These are phyloP conservation scores for Volucella inflata DNA, from an alignment of 2,888 invertebrate species.

Conservation along the genomic window DNA sequence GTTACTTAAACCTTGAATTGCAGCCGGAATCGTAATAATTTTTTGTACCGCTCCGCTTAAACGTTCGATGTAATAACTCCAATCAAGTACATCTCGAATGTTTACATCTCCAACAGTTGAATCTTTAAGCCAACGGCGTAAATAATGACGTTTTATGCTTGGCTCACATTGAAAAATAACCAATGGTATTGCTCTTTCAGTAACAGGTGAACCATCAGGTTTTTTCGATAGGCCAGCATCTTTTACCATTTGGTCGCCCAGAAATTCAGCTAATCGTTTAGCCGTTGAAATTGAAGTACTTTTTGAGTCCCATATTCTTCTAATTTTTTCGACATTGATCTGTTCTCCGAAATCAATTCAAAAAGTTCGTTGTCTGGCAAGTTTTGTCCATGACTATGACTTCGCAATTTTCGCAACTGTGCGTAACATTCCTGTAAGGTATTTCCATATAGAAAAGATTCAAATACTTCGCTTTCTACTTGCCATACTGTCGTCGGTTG, in stretches of 20 bases:
- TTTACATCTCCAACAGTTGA: conserved; percentile 91
- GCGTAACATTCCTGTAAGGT: conserved; percentile 96
- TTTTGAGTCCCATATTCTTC: conserved; percentile 98
- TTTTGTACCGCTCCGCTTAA: conserved; percentile 98
- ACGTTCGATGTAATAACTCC: conserved; percentile 98
- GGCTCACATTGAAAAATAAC: conserved; percentile 98
- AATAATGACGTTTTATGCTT: conserved; percentile 92
- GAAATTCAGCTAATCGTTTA: conserved; percentile 97
- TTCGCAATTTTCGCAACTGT: conserved; percentile 98
- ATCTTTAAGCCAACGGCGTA: conserved; percentile 97
- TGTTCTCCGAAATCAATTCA: conserved; percentile 97
- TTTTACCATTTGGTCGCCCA: conserved; percentile 99
- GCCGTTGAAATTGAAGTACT: conserved; percentile 99
- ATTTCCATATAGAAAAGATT: conserved; percentile 96
- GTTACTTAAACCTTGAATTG: conserved; percentile 96
- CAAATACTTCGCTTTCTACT: no score
- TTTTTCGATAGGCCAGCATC: conserved; percentile 97
- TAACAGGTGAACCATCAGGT: conserved; percentile 96
- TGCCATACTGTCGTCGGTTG: no score
- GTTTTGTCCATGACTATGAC: conserved; percentile 94
- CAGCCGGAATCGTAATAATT: conserved; percentile 99
- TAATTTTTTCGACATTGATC: conserved; percentile 95
- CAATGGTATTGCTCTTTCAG: conserved; percentile 96
- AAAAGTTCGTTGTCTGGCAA: conserved; percentile 97
- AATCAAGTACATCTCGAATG: conserved; percentile 97